phyloP scores from a whole-genome alignment of 2,113 vertebrate species.

The Turnix velox region DNA sequence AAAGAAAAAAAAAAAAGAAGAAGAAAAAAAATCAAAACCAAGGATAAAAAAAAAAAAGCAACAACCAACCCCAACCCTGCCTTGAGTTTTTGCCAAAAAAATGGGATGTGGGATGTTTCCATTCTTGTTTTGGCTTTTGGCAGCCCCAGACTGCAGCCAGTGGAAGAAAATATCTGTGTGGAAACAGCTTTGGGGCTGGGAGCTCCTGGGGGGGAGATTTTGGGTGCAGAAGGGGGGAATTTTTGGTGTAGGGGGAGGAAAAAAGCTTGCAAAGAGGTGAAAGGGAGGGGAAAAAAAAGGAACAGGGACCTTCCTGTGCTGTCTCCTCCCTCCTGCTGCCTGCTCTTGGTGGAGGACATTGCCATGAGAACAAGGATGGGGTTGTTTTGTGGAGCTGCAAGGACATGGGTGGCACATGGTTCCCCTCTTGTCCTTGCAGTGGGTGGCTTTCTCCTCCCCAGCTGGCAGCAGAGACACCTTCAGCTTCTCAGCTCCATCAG shows the following conservation, averaged over 20 bases:
- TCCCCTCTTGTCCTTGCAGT: conserved; percentile 57
- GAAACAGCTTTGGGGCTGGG: conserved; percentile 19
- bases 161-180: conserved; percentile 55
- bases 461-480: not conserved
- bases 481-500: not conserved
- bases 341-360: not conserved
- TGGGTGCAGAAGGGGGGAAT: not conserved
- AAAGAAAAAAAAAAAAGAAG: not conserved
- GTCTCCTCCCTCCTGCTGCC: not conserved
- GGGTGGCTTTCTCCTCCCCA: conserved; percentile 49
- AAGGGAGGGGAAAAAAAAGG: too few relatives aligned
- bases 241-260: not conserved
- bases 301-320: not conserved
- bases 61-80: not conserved
- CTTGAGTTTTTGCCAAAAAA: conserved; percentile 46
- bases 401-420: conserved; percentile 9
- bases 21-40: not conserved
- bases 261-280: not conserved
- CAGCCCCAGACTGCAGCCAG: conserved; percentile 53
- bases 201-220: not conserved
- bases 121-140: conserved; percentile 60
- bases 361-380: not conserved
- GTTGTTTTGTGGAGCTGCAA: conserved; percentile 35
- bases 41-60: not conserved
- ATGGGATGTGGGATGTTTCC: conserved; percentile 61